Percentiles rank a stretch among this genome's conserved stretches.
These are phyloP conservation scores for Bos taurus DNA, from an alignment of 2,113 vertebrate genomes.

Conservation along the genomic window DNA sequence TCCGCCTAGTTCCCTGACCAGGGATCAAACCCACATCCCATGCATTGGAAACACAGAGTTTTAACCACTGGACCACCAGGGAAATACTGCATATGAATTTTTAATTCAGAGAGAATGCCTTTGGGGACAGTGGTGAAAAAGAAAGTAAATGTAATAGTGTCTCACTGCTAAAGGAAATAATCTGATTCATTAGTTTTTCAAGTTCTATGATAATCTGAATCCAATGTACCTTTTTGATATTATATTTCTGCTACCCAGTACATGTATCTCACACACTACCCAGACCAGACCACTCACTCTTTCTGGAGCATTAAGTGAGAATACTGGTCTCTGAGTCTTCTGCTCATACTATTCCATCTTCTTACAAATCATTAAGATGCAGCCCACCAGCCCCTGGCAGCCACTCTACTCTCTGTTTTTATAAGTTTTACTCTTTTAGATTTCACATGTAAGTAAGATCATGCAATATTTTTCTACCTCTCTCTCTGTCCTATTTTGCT, in stretches of 20 bases:
- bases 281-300: background rate
- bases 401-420: background rate
- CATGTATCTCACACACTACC: background rate
- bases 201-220: background rate
- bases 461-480: background rate
- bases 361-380: background rate
- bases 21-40: background rate
- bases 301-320: background rate
- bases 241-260: background rate
- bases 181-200: background rate
- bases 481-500: background rate
- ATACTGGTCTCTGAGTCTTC: background rate
- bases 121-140: background rate
- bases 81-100: background rate
- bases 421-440: background rate
- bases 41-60: background rate
- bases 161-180: background rate
- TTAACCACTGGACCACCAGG: background rate
- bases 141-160: background rate
- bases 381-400: background rate
- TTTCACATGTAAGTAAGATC: background rate
- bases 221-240: background rate
- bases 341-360: background rate
- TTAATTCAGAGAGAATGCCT: conserved; percentile 13
- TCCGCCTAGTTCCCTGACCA: background rate